Evolutionary conservation across 2,113 vertebrate species (phyloP).

Genomic region (Ondatra zibethicus): DNA sequence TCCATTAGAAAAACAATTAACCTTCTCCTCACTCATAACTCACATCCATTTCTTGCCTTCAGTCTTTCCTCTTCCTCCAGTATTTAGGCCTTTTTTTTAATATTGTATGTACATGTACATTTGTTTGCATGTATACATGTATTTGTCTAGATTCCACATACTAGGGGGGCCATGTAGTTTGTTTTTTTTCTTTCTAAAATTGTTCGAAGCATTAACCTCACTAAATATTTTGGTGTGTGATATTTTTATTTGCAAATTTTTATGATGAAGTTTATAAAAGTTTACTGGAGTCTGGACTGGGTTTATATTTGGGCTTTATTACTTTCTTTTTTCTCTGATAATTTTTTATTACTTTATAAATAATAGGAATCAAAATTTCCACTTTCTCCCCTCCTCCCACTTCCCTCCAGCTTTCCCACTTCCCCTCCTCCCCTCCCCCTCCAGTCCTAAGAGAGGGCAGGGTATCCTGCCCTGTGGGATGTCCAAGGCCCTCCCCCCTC

Average conservation of each 20-base stretch:
- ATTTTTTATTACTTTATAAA: too few relatives aligned
- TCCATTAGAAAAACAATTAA: background rate
- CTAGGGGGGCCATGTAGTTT: background rate
- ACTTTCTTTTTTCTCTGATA: too few relatives aligned
- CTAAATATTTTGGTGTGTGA: background rate
- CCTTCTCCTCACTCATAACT: background rate
- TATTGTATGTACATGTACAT: background rate
- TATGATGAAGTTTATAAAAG: background rate
- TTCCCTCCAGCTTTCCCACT: too few relatives aligned
- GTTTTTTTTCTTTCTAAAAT: background rate
- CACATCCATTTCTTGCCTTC: background rate
- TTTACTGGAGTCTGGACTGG: background rate
- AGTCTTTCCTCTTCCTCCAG: background rate
- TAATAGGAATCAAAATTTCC: too few relatives aligned
- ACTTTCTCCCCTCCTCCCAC: too few relatives aligned
- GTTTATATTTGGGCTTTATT: background rate
- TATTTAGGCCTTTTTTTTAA: background rate
- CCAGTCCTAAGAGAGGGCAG: too few relatives aligned
- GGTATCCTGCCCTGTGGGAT: too few relatives aligned
- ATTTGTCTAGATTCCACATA: background rate
- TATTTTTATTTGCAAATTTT: background rate
- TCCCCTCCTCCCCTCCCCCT: too few relatives aligned
- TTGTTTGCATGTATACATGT: background rate
- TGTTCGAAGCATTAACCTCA: background rate
- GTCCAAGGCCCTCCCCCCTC: too few relatives aligned